Conservation (phyloP, 2,888 invertebrate species). For the Rhamnusium bicolor region DNA sequence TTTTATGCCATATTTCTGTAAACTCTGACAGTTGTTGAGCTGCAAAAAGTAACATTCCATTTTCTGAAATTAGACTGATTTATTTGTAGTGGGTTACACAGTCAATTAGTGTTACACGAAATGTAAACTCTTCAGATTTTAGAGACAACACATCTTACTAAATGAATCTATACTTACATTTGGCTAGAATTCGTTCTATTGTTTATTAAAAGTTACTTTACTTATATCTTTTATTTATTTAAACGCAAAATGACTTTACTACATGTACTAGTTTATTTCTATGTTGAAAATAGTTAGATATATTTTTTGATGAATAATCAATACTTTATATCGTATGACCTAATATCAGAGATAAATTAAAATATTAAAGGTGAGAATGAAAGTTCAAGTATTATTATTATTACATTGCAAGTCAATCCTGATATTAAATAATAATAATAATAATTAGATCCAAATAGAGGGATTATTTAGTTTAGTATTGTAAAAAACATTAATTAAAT, state of each 20-base stretch:
- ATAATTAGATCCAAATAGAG: too few relatives aligned
- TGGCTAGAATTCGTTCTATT: conserved; percentile 45
- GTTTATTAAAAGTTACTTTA: conserved; percentile 25
- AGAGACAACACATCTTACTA: conserved; percentile 45
- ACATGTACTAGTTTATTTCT: too few relatives aligned
- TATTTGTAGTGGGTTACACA: conserved; percentile 58
- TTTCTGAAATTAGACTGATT: conserved; percentile 59
- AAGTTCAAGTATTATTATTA: too few relatives aligned
- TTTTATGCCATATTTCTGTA: background rate
- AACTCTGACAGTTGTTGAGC: conserved; percentile 35
- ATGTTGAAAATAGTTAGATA: too few relatives aligned
- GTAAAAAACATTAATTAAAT: too few relatives aligned
- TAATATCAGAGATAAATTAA: too few relatives aligned
- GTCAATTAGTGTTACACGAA: conserved; percentile 62
- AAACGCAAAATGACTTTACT: conserved; percentile 15
- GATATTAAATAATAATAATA: too few relatives aligned
- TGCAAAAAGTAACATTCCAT: conserved; percentile 55
- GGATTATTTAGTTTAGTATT: too few relatives aligned
- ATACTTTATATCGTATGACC: too few relatives aligned
- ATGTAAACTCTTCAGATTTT: conserved; percentile 55
- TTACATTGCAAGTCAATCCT: too few relatives aligned
- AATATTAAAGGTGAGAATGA: too few relatives aligned
- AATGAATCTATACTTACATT: conserved; percentile 43
- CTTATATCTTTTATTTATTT: conserved; percentile 25
- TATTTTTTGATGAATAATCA: too few relatives aligned